A percentile compares a stretch with the other conserved stretches of the same genome.
phyloP scores from a whole-genome alignment of 30 jellyfish, hydroid and myxozoan species.

The Mastigias papua region DNA sequence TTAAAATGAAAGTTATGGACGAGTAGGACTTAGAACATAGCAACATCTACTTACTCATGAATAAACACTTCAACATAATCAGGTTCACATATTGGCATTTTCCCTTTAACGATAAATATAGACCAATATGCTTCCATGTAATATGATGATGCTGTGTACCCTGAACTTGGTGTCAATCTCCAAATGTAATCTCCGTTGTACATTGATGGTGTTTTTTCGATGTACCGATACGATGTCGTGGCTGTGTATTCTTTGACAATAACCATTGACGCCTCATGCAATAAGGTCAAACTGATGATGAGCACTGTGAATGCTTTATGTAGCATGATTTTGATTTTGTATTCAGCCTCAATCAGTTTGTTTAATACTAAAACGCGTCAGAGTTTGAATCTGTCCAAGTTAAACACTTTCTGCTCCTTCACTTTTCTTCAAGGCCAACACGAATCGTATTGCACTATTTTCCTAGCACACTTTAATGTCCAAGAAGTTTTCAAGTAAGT shows the following conservation, averaged over 20 bases:
- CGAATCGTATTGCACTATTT: no score
- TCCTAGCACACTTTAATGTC: no score
- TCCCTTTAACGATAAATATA: constrained; percentile 14
- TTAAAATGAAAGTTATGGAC: neutral
- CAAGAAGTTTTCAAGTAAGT: no score
- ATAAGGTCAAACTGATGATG: neutral
- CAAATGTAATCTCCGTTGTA: constrained; percentile 29
- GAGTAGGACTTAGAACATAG: neutral
- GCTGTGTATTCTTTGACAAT: constrained; percentile 20
- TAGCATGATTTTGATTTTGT: neutral
- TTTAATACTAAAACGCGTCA: no score
- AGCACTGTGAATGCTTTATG: neutral
- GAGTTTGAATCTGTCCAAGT: no score
- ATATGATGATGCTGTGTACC: constrained; percentile 6
- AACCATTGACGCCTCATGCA: neutral
- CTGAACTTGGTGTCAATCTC: constrained; percentile 1
- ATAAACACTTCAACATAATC: constrained; percentile 42
- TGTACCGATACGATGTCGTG: constrained; percentile 13
- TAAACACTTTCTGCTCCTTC: no score
- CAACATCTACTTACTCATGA: neutral
- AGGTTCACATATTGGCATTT: constrained; percentile 33
- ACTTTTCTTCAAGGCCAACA: no score
- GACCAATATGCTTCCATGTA: constrained; percentile 42
- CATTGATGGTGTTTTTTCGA: neutral
- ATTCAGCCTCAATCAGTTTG: no score